phyloP scores from a whole-genome alignment of 1,140 invertebrate genomes.

The Pantala flavescens region DNA sequence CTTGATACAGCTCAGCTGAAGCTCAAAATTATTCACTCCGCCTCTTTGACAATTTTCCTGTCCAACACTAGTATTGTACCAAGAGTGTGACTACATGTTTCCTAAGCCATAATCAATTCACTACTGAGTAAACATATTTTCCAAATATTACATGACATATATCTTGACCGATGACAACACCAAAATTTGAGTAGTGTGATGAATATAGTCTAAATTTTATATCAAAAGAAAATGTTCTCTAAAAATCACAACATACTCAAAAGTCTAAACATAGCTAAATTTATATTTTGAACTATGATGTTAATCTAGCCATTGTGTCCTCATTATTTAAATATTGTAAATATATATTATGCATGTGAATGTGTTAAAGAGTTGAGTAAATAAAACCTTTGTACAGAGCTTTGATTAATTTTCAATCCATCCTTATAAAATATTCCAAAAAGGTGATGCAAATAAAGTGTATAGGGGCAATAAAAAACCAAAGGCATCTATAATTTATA shows the following conservation, averaged over 20 bases:
- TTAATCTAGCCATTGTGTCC: not conserved
- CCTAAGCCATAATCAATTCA: too few relatives aligned
- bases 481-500: too few relatives aligned
- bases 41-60: too few relatives aligned
- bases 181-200: not conserved
- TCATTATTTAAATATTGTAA: constrained; percentile 11
- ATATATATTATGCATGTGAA: constrained; percentile 7
- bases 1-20: too few relatives aligned
- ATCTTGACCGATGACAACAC: not conserved
- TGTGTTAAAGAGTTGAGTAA: not conserved
- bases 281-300: constrained; percentile 4
- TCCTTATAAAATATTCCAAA: too few relatives aligned
- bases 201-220: not conserved
- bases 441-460: too few relatives aligned
- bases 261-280: not conserved
- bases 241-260: not conserved
- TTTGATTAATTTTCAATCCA: too few relatives aligned
- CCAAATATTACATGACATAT: not conserved
- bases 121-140: too few relatives aligned
- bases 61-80: too few relatives aligned
- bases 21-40: too few relatives aligned
- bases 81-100: too few relatives aligned
- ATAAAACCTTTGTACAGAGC: not conserved
- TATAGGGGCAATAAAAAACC: too few relatives aligned
- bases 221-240: not conserved